Evolutionary conservation across 2,888 invertebrate species (phyloP), one percentile per base, ranked within the genome.

Genomic region (Trachelus stipa): DNA sequence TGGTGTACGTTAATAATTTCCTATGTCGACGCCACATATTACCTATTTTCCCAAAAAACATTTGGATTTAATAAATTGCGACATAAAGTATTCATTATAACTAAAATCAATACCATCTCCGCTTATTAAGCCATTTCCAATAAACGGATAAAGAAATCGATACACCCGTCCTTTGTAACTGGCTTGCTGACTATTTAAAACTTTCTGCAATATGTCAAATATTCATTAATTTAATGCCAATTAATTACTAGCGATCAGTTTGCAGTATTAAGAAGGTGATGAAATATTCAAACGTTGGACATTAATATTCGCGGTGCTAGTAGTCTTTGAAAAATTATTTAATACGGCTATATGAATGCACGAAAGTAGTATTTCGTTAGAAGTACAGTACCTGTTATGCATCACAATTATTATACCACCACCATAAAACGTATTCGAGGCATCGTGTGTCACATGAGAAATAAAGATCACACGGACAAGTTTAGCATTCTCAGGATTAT

Each of bases 111-210:
- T 75, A 75, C 75, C 75, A 30, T 68, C 68, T 77, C 82, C 84
- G 23, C 81, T 82, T 4, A 85, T 80, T 12, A 86, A 81, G 9
- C 86, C 84, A 40, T 81, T 76, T 4, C 86, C 86, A 34, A 85
- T 56, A n/a, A 85, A 83, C 15, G 85, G 83, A 73, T 84, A 80
- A 83, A 86, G 79, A 4, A 86, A 71, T 71, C 81, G 80, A 77
- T 86, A 86, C 12, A 83, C 31, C 31, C 79, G 11, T 74, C 80
- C 84, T 77, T 86, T 86, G 81, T 82, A 83, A 68, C 81, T 73
- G 15, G 86, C 85, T 78, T 84, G 83, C 12, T 79, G 76, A 77
- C 83, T 83, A 23, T 78, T 79, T 12, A 86, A 77, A 76, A 86
- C 82, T 1, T 82, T 74, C 86, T 86, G 34, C 33, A 33, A 68